Conservation (phyloP, 2,113 vertebrate species). For the Corapipo altera region DNA sequence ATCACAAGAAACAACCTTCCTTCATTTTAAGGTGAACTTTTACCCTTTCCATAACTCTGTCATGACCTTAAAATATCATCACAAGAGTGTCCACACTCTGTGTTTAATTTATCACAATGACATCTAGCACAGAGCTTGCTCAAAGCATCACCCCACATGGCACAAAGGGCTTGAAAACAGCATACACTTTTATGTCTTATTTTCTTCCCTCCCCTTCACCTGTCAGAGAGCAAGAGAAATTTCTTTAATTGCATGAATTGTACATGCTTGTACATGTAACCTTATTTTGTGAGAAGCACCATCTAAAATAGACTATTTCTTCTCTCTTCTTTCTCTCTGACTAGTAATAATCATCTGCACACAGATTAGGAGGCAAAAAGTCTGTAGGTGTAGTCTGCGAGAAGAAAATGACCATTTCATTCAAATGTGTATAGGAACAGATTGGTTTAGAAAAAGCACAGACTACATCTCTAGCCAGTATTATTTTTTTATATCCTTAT, state of each 20-base stretch:
- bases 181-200: background rate
- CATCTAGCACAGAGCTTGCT: background rate
- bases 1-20: background rate
- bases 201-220: background rate
- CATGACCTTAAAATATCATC: background rate
- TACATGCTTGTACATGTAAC: background rate
- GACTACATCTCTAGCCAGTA: background rate
- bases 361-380: background rate
- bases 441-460: background rate
- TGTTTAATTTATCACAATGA: background rate
- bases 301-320: background rate
- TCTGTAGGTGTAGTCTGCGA: background rate
- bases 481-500: background rate
- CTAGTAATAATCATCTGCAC: background rate
- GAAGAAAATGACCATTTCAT: background rate
- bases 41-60: background rate
- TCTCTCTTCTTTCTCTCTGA: background rate
- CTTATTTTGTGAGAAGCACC: background rate
- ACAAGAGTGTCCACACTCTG: background rate
- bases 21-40: background rate
- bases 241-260: background rate
- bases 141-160: accelerated
- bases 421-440: background rate
- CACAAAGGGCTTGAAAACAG: background rate
- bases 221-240: background rate